Base-by-base conservation (phyloP, 1,140 invertebrate genomes). In the Drosophila prosaltans region DNA sequence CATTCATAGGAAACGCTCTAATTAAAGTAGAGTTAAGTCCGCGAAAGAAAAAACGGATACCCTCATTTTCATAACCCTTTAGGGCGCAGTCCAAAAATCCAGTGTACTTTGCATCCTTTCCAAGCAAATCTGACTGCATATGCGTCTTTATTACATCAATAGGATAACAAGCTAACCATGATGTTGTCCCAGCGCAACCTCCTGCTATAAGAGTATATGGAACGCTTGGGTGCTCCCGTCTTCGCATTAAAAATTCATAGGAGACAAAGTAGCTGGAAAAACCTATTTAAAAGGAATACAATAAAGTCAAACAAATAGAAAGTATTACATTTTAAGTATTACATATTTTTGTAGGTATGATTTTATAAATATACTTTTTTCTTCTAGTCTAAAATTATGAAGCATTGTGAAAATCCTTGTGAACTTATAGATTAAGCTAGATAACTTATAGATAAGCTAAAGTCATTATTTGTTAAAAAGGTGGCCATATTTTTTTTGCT, bases 1-100 rank as follows among this genome's bases (percentile, higher is more conserved):
- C 98, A 85, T 98, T 99, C n/a, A 96, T 96, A 0, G 98, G 97
- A 92, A 98, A 98, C 0, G 98, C 97, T 48, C 98, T 94, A 39
- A 98, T 91, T 11, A 97, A 91, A 0, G 97, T 96, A 0, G 97
- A 96, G 9, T 93, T 94, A 0, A 98, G 82, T 0, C 97, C 97
- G 9, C 95, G 93, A 24, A 94, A 93, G 66, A 98, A 93, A 68
- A 95, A 96, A 0, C 79, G 71, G 65, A 94, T 93, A 0, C 97
- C 97, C 83, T 98, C 97, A 0, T 91, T 82, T 28, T 91, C 92
- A 30, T 96, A 92, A 32, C 96, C 97, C 78, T 95, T 94, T 11
- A 92, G 91, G 2, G 96, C 92, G 89, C 97, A 98, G 83, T 98
- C 95, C 45, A 94, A 80, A 8, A 95, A 93, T n/a, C 95, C 95